Evolutionary conservation across 2,888 invertebrate species (phyloP).

Genomic region (Tachystola acroxantha): DNA sequence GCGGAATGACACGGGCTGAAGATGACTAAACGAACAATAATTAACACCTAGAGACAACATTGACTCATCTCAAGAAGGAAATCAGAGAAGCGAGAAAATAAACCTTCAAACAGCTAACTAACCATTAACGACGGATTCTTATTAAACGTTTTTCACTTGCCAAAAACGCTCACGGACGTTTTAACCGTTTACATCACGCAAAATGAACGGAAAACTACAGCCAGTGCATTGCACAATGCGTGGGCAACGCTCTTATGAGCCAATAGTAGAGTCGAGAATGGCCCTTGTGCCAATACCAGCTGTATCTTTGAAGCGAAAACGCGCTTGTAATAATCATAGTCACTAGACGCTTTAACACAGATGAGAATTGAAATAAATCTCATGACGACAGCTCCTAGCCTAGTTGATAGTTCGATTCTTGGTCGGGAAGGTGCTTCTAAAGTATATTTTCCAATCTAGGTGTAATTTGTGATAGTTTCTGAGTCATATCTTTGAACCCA

Average conservation of each 20-base stretch:
- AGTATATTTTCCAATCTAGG: too few species aligned
- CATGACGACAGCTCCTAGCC: too few species aligned
- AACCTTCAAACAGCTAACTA: background rate
- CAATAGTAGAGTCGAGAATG: conserved; percentile 20
- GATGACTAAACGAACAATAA: too few species aligned
- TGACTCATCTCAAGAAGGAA: background rate
- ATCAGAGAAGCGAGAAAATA: background rate
- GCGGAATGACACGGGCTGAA: too few species aligned
- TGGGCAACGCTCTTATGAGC: conserved; percentile 17
- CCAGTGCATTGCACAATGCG: conserved; percentile 9
- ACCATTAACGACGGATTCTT: too few species aligned
- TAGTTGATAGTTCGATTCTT: too few species aligned
- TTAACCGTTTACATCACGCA: conserved; percentile 29
- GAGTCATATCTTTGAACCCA: too few species aligned
- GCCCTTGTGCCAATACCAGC: conserved; percentile 12
- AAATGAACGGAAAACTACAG: conserved; percentile 57
- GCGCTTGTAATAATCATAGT: conserved; percentile 1
- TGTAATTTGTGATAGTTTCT: too few species aligned
- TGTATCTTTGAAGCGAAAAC: background rate
- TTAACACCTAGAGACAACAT: background rate
- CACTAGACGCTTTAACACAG: background rate
- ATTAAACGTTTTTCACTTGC: background rate
- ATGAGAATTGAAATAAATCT: too few species aligned
- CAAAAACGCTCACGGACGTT: conserved; percentile 1
- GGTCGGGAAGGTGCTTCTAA: too few species aligned